Evolutionary conservation across 1,140 invertebrate genomes (phyloP).

Genomic region (Thaumetopoea pityocampa): DNA sequence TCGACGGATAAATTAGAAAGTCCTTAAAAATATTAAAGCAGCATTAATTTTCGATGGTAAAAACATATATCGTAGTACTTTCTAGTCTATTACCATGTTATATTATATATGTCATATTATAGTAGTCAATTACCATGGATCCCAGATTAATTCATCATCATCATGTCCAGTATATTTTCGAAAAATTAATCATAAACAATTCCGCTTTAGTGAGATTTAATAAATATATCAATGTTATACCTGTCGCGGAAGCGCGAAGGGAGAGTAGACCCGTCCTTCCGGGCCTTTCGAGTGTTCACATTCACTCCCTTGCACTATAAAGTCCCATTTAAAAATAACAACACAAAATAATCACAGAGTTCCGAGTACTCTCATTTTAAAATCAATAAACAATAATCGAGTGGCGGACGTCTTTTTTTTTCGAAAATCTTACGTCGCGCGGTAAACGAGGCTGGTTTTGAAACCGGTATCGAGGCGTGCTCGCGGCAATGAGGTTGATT

Average conservation of each 20-base stretch:
- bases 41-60: too few species aligned
- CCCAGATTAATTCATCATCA: too few species aligned
- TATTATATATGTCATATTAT: too few species aligned
- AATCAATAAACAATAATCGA: too few species aligned
- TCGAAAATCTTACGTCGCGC: conserved; percentile 13
- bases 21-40: too few species aligned
- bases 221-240: conserved; percentile 26
- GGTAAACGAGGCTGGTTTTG: conserved; percentile 13
- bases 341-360: conserved; percentile 25
- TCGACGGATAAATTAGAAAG: too few species aligned
- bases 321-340: conserved; percentile 25
- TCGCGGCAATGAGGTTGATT: conserved; percentile 43
- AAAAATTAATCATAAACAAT: conserved; percentile 9
- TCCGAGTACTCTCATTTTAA: conserved; percentile 7
- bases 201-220: conserved; percentile 6
- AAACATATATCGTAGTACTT: too few species aligned
- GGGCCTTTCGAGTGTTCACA: conserved; percentile 52
- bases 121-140: too few species aligned
- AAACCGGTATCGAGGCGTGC: conserved; percentile 30
- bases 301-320: conserved; percentile 32
- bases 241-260: conserved; percentile 46
- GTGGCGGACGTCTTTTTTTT: too few species aligned
- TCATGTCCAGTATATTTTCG: background rate
- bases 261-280: conserved; percentile 50
- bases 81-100: too few species aligned